Evolutionary conservation across 2,797 vertebrate genomes (phyloP), one percentile per base, ranked within the genome.

Genomic region (Numenius phaeopus): DNA sequence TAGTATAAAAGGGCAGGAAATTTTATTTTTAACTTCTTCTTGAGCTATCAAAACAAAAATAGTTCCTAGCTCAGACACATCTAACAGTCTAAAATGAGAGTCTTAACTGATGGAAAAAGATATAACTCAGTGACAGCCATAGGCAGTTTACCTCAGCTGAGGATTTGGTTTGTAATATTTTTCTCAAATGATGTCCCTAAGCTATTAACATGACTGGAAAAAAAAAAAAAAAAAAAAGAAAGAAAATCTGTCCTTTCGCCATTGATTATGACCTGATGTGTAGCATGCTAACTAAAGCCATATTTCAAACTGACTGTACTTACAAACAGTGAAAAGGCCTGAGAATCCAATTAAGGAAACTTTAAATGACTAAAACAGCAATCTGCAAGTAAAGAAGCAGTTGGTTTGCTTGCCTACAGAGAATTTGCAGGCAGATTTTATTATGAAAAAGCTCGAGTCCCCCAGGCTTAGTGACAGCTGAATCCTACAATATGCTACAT

Each of bases 381-480:
- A 20, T 75, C 40, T 67, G 54, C 79, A 96, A 71, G 37, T 61
- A 83, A 92, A 90, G 57, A 87, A 67, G 47, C 40, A 39, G 54
- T 58, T 71, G 58, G 17, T 85, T 92, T 92, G 5, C 84, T 90
- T 94, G 57, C 44, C 67, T 87, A 61, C 49, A 55, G 47, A 85
- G 67, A 92, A 75, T 75, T 89, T 90, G 11, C 19, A 77, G 52
- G 75, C n/a, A 96, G 81, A 71, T 89, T 94, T 92, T 92, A 39
- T 80, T 69, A 83, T 12, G n/a, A 81, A 87, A 78, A 89, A 88
- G 4, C n/a, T 94, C 32, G 30, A 75, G 54, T 87, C 32, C 61
- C 71, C 23, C 26, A 78, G 47, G 65, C 52, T 83, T 65, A 73
- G 49, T 87, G 94, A 58, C 64, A 91, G 55, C 52, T 89, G 81